These are phyloP conservation scores for Pyrrhosoma nymphula DNA, from an alignment of 2,888 invertebrate genomes.

Conservation along the genomic window DNA sequence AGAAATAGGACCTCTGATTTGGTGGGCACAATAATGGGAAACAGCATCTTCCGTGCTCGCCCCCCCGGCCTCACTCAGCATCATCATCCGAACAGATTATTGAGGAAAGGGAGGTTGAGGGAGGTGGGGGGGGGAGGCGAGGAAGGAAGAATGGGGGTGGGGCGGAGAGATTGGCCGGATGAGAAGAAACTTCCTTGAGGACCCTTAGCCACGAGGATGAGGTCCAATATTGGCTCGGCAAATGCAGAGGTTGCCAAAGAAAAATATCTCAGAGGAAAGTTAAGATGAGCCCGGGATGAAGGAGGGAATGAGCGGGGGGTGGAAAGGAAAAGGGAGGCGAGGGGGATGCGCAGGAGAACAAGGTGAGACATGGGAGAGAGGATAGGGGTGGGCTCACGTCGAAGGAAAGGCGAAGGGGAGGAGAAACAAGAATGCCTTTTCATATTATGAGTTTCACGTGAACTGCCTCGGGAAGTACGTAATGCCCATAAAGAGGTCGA, in stretches of 20 bases:
- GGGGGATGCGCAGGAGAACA: background rate
- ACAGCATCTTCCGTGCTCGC: background rate
- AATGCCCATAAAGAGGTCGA: conserved; percentile 55
- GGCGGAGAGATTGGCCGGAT: background rate
- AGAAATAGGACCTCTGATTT: too few relatives aligned
- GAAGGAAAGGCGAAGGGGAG: background rate
- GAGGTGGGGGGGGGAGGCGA: background rate
- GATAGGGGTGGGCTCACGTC: background rate
- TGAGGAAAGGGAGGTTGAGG: background rate
- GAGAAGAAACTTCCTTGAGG: conserved; percentile 54
- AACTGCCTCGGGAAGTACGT: conserved; percentile 58
- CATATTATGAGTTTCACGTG: conserved; percentile 65
- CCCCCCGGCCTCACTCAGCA: conserved; percentile 2
- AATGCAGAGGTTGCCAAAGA: conserved; percentile 66
- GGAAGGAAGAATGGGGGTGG: background rate
- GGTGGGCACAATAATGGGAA: conserved; percentile 46
- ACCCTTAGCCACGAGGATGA: conserved; percentile 59
- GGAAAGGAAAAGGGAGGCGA: background rate
- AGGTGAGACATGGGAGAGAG: background rate
- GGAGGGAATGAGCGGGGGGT: background rate
- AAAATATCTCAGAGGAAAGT: conserved; percentile 66
- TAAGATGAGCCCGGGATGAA: conserved; percentile 43
- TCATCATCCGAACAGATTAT: conserved; percentile 56
- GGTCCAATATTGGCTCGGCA: conserved; percentile 64
- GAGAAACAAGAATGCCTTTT: conserved; percentile 55